Percentiles rank a stretch among this genome's conserved stretches.
Evolutionary conservation across 2,113 vertebrate genomes (phyloP).

Genomic region (Gobiocypris rarus): DNA sequence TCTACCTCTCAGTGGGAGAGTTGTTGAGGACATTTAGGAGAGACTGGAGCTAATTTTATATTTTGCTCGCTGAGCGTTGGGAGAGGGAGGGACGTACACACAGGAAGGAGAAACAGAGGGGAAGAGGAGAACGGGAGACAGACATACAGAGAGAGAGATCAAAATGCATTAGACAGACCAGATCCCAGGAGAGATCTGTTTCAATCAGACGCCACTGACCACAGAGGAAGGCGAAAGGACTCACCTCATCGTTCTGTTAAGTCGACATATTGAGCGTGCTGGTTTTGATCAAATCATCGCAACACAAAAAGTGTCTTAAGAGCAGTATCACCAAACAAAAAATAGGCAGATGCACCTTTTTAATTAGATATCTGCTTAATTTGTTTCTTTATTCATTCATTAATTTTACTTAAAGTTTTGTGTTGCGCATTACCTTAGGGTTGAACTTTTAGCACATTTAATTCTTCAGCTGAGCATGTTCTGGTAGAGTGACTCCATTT

Average conservation of each 20-base stretch:
- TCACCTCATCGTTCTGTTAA: constrained; percentile 76
- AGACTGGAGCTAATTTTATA: constrained; percentile 52
- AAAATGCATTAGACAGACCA: constrained; percentile 10
- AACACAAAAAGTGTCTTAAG: constrained; percentile 57
- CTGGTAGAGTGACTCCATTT: not conserved
- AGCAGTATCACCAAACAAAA: constrained; percentile 35
- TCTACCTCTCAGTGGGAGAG: constrained; percentile 68
- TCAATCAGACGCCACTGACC: constrained; percentile 75
- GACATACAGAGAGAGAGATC: constrained; percentile 37
- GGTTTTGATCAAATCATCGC: constrained; percentile 73
- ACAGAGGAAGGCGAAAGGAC: constrained; percentile 61
- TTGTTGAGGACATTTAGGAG: constrained; percentile 60
- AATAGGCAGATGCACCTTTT: not conserved
- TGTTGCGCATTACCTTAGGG: not conserved
- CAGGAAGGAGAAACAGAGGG: constrained; percentile 41
- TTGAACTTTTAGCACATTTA: not conserved
- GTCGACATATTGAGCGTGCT: constrained; percentile 57
- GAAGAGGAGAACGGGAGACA: constrained; percentile 6
- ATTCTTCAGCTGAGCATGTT: not conserved
- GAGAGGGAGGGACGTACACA: constrained; percentile 11
- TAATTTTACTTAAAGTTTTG: not conserved
- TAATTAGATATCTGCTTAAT: not conserved
- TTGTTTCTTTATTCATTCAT: not conserved
- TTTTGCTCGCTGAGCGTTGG: constrained; percentile 7
- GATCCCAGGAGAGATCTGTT: constrained; percentile 72